These are phyloP conservation scores for Pecten maximus DNA, from an alignment of 2,888 invertebrate genomes.

Conservation along the genomic window DNA sequence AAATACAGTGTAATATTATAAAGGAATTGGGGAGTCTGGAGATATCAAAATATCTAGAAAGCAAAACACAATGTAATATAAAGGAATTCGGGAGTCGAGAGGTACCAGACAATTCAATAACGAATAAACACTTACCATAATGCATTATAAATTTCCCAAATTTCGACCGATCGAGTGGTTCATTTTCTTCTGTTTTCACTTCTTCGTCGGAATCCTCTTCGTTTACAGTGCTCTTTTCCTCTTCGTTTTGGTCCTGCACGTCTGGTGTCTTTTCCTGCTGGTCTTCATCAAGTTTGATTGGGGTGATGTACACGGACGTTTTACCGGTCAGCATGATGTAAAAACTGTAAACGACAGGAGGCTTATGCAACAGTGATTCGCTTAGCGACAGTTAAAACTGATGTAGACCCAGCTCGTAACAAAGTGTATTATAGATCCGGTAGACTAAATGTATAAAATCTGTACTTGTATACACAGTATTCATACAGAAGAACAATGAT, in stretches of 20 bases:
- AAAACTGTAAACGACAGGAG: slow-evolving; percentile 68
- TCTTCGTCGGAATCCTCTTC: slow-evolving; percentile 21
- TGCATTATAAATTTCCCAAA: slow-evolving; percentile 77
- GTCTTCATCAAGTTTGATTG: slow-evolving; percentile 72
- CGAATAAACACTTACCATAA: slow-evolving; percentile 69
- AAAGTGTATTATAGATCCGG: not conserved
- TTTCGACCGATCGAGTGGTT: slow-evolving; percentile 67
- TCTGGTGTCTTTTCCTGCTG: slow-evolving; percentile 33
- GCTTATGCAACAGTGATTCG: too few relatives aligned
- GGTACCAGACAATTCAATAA: too few relatives aligned
- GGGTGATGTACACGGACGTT: slow-evolving; percentile 78
- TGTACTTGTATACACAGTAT: not conserved
- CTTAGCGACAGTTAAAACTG: not conserved
- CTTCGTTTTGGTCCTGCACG: not conserved
- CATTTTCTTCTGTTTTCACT: slow-evolving; percentile 55
- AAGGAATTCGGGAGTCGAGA: too few relatives aligned
- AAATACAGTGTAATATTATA: too few relatives aligned
- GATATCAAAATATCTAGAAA: too few relatives aligned
- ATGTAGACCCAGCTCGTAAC: not conserved
- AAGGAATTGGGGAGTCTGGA: too few relatives aligned
- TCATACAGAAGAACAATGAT: not conserved
- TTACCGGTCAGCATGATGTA: slow-evolving; percentile 78
- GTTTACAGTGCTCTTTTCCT: slow-evolving; percentile 31
- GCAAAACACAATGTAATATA: too few relatives aligned
- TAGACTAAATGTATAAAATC: not conserved